These are phyloP conservation scores for Leucania comma DNA, from an alignment of 2,888 invertebrate species.

Conservation along the genomic window DNA sequence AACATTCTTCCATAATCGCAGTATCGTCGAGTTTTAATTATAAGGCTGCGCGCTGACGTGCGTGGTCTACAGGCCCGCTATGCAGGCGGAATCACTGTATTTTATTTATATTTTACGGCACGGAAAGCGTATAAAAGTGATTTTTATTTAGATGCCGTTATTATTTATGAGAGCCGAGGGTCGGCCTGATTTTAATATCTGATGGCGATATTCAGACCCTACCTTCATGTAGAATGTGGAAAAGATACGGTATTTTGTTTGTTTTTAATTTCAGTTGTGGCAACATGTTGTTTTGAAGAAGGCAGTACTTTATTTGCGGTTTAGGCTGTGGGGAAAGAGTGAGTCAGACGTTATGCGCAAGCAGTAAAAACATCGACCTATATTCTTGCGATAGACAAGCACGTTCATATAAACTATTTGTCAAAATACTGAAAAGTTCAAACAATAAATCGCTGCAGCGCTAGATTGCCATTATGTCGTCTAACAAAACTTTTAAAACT, in stretches of 20 bases:
- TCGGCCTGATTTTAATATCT: constrained; percentile 69
- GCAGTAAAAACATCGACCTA: not conserved
- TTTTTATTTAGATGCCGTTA: constrained; percentile 74
- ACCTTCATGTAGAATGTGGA: constrained; percentile 42
- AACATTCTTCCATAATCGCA: constrained; percentile 28
- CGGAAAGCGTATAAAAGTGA: constrained; percentile 67
- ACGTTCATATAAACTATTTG: too few relatives aligned
- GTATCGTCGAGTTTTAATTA: constrained; percentile 36
- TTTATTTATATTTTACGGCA: constrained; percentile 66
- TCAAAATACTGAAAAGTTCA: too few relatives aligned
- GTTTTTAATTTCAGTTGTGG: constrained; percentile 44
- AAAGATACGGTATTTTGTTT: constrained; percentile 56
- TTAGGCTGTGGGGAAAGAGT: not conserved
- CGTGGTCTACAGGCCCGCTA: constrained; percentile 30
- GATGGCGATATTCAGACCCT: constrained; percentile 65
- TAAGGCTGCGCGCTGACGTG: constrained; percentile 34
- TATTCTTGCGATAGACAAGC: too few relatives aligned
- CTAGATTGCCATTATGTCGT: too few relatives aligned
- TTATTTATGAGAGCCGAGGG: constrained; percentile 70
- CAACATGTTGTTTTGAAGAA: constrained; percentile 22
- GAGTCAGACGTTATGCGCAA: too few relatives aligned
- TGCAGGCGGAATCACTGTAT: constrained; percentile 56
- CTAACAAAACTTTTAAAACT: too few relatives aligned
- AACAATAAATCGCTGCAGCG: too few relatives aligned
- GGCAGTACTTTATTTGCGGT: not conserved